Conservation (phyloP, 2,113 vertebrate genomes). For the Sander vitreus region DNA sequence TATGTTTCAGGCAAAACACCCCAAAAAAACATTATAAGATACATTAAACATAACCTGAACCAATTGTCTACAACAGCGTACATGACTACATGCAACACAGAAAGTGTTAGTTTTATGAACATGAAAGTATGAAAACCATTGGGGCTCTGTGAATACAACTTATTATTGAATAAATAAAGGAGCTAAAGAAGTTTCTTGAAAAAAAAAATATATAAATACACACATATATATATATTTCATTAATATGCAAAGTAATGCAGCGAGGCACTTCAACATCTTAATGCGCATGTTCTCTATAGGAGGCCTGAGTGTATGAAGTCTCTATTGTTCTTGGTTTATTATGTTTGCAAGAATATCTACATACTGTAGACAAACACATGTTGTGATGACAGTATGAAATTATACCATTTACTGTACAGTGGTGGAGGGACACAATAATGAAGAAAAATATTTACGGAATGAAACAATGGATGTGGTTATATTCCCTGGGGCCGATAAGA, state of each 20-base stretch:
- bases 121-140: background rate
- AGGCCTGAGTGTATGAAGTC: background rate
- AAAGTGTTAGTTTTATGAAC: background rate
- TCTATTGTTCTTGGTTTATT: conserved; percentile 7
- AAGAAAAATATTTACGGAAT: background rate
- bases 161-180: background rate
- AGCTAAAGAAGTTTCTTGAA: background rate
- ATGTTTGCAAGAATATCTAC: conserved; percentile 4
- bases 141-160: background rate
- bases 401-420: conserved; percentile 8
- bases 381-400: conserved; percentile 4
- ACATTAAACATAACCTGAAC: background rate
- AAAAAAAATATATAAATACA: background rate
- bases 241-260: conserved; percentile 33
- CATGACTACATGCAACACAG: background rate
- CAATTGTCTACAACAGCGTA: background rate
- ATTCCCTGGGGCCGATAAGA: background rate
- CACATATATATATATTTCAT: background rate
- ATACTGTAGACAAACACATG: background rate
- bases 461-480: background rate
- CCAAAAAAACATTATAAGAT: background rate
- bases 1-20: background rate
- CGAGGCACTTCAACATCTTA: background rate
- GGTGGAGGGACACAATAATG: background rate
- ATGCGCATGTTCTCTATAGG: background rate